Evolutionary conservation across 2,888 invertebrate genomes (phyloP).

Genomic region (Eupithecia subumbrata): DNA sequence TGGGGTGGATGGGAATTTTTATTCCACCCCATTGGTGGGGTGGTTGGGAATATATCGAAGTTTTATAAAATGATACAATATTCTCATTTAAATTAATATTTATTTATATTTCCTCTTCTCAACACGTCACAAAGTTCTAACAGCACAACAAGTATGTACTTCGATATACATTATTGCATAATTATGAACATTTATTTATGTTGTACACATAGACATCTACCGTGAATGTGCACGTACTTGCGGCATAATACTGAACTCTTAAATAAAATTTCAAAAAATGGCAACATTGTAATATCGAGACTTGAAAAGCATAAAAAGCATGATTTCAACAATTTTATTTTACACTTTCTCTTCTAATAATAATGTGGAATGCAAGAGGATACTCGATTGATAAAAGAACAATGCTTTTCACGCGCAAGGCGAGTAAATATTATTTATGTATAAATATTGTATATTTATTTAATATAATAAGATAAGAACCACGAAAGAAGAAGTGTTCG

Average conservation of each 20-base stretch:
- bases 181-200: slow-evolving; percentile 46
- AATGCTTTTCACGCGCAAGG: slow-evolving; percentile 48
- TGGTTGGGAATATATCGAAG: neutral
- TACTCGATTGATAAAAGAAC: slow-evolving; percentile 58
- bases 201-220: slow-evolving; percentile 55
- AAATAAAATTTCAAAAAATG: slow-evolving; percentile 50
- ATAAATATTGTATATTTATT: slow-evolving; percentile 66
- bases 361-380: slow-evolving; percentile 80
- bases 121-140: slow-evolving; percentile 69
- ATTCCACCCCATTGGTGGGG: too few relatives aligned
- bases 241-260: slow-evolving; percentile 63
- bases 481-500: too few relatives aligned
- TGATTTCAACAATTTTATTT: slow-evolving; percentile 47
- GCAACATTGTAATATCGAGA: slow-evolving; percentile 49
- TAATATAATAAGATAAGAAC: slow-evolving; percentile 30
- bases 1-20: too few relatives aligned
- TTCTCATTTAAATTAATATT: slow-evolving; percentile 70
- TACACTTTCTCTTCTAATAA: slow-evolving; percentile 59
- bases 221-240: slow-evolving; percentile 26
- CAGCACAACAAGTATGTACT: slow-evolving; percentile 63
- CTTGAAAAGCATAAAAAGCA: slow-evolving; percentile 54
- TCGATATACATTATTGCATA: slow-evolving; percentile 54
- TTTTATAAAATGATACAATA: slow-evolving; percentile 56
- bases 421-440: slow-evolving; percentile 62
- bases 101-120: slow-evolving; percentile 73